Base-by-base conservation (phyloP, 2,113 vertebrate species). In the Rana temporaria region DNA sequence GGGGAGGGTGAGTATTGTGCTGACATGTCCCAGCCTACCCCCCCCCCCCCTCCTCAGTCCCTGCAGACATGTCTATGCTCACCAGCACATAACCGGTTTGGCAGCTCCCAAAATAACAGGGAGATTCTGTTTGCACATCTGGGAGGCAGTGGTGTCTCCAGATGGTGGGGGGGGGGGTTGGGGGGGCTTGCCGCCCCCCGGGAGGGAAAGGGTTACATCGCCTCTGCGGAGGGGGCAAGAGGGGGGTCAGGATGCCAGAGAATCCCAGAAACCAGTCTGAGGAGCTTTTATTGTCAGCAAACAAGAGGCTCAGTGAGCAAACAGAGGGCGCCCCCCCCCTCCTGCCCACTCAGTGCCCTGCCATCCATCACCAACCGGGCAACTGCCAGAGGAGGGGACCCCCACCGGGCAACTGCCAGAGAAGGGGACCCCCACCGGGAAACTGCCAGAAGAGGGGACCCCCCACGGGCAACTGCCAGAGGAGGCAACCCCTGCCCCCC, bases 21-120 rank as follows among this genome's bases (percentile, higher is more conserved):
- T 64, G 68, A 81, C 79, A 72, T 64, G 79, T 66, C 79, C 66
- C 78, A 42, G 77, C 48, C 77, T 24, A 65, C 79, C 79, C 79
- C 57, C 68, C 63, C 63, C 65, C 26, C 19, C 79, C 42, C 48
- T 65, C 42, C 78, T 67, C 66, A 80, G 59, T 81, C 79, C 79
- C 79, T 72, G 68, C 79, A 81, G 79, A 81, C 79, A 72, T 72
- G 67, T 81, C 79, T 62, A 65, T 48, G 65, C 66, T 62, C 59
- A 81, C 79, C 71, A 63, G 60, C 79, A 62, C 68, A 72, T 57
- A 81, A 81, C 79, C 72, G 79, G 79, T 81, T 81, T 81, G 79
- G 79, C 68, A 81, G 59, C 79, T 81, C 78, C 78, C 59, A 19
- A 71, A 81, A 81, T 81, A 81, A 81, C 79, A 72, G 79, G 68